These are phyloP conservation scores for Acanthiza pusilla DNA, from an alignment of 2,797 vertebrate species.

Conservation along the genomic window DNA sequence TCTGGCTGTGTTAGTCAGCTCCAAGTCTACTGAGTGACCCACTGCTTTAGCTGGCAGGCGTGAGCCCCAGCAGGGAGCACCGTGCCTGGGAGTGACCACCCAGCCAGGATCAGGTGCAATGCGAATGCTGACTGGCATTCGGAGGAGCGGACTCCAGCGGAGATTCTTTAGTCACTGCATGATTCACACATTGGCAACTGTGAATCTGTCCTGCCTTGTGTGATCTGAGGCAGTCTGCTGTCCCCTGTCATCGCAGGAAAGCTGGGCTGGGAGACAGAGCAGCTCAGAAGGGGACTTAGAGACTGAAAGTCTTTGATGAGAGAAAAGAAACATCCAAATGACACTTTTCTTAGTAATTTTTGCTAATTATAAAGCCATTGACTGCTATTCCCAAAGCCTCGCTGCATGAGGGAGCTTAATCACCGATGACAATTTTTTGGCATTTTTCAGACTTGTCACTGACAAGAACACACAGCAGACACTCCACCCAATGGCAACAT, in stretches of 20 bases:
- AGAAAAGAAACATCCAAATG: neutral
- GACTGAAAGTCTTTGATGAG: constrained; percentile 38
- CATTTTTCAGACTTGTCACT: neutral
- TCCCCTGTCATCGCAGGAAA: neutral
- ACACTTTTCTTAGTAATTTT: constrained; percentile 40
- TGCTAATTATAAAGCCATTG: constrained; percentile 52
- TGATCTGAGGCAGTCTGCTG: neutral
- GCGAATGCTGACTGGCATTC: neutral
- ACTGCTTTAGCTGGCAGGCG: neutral
- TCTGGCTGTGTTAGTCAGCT: neutral
- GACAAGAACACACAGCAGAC: constrained; percentile 5
- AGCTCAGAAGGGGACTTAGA: neutral
- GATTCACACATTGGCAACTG: constrained; percentile 1
- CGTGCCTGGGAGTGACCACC: neutral
- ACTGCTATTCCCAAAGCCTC: constrained; percentile 23
- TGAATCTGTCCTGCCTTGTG: neutral
- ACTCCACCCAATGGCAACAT: neutral
- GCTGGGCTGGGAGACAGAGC: neutral
- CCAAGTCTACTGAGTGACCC: neutral
- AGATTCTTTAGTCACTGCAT: neutral
- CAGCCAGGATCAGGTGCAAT: neutral
- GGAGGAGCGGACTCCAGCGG: neutral
- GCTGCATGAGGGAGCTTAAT: constrained; percentile 17
- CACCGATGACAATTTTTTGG: constrained; percentile 23
- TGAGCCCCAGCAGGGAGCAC: neutral